Evolutionary conservation across 2,888 invertebrate genomes (phyloP).

Genomic region (Conops quadrifasciatus): DNA sequence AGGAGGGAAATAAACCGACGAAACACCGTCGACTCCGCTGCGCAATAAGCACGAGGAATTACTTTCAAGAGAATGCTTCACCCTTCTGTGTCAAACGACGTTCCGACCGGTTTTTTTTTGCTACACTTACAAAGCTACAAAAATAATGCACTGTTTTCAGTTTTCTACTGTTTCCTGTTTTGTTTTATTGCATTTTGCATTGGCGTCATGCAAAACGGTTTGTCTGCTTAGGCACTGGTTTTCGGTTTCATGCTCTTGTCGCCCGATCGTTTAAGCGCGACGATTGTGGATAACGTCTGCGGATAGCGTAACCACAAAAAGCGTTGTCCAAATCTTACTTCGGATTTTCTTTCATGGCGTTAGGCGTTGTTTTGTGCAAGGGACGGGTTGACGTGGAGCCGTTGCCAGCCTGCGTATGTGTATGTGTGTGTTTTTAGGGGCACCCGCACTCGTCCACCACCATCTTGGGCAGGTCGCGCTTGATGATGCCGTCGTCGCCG

Average conservation of each 20-base stretch:
- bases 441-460: slow-evolving; percentile 96
- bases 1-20: neutral
- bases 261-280: neutral
- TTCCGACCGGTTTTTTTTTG: too few species aligned
- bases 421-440: slow-evolving; percentile 65
- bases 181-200: slow-evolving; percentile 6
- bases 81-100: neutral
- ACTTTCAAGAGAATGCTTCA: neutral
- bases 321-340: too few species aligned
- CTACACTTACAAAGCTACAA: slow-evolving; percentile 26
- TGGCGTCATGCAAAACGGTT: neutral
- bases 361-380: neutral
- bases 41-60: slow-evolving; percentile 6
- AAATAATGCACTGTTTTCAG: slow-evolving; percentile 23
- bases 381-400: neutral
- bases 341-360: neutral
- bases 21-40: slow-evolving; percentile 3
- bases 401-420: neutral
- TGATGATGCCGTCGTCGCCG: slow-evolving; percentile 86
- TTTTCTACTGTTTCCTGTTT: neutral
- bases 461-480: slow-evolving; percentile 94
- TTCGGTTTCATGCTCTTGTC: slow-evolving; percentile 2
- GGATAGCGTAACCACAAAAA: neutral
- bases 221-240: slow-evolving; percentile 19
- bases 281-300: neutral